phyloP scores from a whole-genome alignment of 2,888 invertebrate species.

The Cheilosia variabilis region DNA sequence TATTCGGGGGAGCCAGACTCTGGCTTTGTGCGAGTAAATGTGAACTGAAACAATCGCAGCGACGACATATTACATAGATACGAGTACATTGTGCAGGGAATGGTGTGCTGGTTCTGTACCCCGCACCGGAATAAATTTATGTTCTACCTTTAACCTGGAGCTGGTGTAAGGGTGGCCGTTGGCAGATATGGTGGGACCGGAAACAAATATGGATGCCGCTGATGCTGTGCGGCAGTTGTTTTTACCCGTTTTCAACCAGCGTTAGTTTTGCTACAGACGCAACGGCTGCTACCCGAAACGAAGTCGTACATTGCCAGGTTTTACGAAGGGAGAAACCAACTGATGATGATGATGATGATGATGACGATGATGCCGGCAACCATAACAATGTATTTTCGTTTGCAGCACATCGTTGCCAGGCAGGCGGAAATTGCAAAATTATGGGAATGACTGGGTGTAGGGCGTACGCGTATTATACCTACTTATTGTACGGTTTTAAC shows the following conservation, averaged over 20 bases:
- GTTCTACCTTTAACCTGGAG: conserved; percentile 61
- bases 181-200: conserved; percentile 20
- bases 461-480: background rate
- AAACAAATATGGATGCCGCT: conserved; percentile 60
- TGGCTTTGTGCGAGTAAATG: conserved; percentile 54
- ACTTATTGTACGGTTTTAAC: too few species aligned
- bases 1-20: conserved; percentile 49
- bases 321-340: conserved; percentile 68
- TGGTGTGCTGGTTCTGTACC: conserved; percentile 12
- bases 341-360: conserved; percentile 52
- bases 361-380: conserved; percentile 46
- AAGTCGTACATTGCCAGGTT: conserved; percentile 33
- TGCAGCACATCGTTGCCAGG: conserved; percentile 67
- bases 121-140: conserved; percentile 55
- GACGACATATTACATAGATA: conserved; percentile 65
- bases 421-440: conserved; percentile 63
- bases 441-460: conserved; percentile 31
- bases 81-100: conserved; percentile 29
- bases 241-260: conserved; percentile 30
- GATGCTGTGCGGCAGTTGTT: conserved; percentile 49
- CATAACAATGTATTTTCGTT: conserved; percentile 70
- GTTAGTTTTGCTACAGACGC: conserved; percentile 56
- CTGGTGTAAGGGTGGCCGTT: conserved; percentile 18
- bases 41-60: conserved; percentile 66
- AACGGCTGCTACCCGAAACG: conserved; percentile 42